A percentile compares a stretch with the other conserved stretches of the same genome.
These are phyloP conservation scores for Platichthys stellatus DNA, from an alignment of 2,113 vertebrate genomes.

Conservation along the genomic window DNA sequence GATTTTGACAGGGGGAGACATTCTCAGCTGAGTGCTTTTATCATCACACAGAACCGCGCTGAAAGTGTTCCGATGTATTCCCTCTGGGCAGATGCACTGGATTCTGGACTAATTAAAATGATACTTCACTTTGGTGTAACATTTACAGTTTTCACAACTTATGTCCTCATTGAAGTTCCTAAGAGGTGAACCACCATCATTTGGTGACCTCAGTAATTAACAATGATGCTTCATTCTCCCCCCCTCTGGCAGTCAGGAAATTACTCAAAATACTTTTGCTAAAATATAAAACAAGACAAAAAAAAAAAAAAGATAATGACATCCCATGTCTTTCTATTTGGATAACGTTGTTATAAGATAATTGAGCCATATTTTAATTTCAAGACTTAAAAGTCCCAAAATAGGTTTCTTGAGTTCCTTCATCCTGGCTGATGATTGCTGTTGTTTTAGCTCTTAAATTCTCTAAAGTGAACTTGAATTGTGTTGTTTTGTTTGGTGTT, in stretches of 20 bases:
- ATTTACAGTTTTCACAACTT: conserved; percentile 36
- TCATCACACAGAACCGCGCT: conserved; percentile 39
- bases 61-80: conserved; percentile 42
- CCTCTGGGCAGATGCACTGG: conserved; percentile 16
- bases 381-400: too few species aligned
- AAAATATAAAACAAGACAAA: not conserved
- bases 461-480: too few species aligned
- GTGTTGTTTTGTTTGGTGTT: not conserved
- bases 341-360: conserved; percentile 9
- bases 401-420: too few species aligned
- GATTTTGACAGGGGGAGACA: conserved; percentile 54
- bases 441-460: too few species aligned
- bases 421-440: too few species aligned
- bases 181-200: conserved; percentile 12
- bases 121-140: conserved; percentile 48
- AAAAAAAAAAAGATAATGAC: too few species aligned
- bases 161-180: conserved; percentile 1
- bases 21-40: conserved; percentile 51
- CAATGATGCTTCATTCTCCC: not conserved
- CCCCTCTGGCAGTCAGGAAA: conserved; percentile 19
- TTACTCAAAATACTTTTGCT: conserved; percentile 5
- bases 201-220: conserved; percentile 7
- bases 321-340: not conserved
- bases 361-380: not conserved
- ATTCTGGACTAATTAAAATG: conserved; percentile 54